phyloP scores from a whole-genome alignment of 2,888 invertebrate species.

The Drosophila fungiperda region DNA sequence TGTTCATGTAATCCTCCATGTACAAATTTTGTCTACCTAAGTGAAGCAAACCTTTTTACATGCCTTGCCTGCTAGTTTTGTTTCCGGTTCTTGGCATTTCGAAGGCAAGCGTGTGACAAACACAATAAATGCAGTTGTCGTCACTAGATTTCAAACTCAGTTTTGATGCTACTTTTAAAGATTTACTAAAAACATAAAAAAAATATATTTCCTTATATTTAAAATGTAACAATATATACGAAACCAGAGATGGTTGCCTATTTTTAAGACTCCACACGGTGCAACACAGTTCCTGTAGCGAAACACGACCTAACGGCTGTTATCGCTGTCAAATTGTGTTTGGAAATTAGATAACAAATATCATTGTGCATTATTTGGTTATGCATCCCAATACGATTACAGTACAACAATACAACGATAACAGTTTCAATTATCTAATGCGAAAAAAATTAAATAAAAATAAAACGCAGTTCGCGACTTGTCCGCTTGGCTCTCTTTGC shows the following conservation, averaged over 20 bases:
- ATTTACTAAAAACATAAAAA: neutral
- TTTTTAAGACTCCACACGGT: neutral
- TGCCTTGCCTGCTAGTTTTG: slow-evolving; percentile 33
- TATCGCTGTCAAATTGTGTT: slow-evolving; percentile 37
- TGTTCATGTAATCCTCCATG: slow-evolving; percentile 12
- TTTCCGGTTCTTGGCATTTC: slow-evolving; percentile 32
- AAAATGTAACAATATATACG: neutral
- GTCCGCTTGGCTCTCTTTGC: neutral
- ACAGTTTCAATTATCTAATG: slow-evolving; percentile 15
- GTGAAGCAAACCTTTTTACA: slow-evolving; percentile 22
- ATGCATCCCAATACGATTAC: neutral
- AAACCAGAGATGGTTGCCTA: neutral
- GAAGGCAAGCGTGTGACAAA: neutral
- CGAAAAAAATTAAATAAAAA: neutral
- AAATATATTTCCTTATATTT: neutral
- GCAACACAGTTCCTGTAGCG: neutral
- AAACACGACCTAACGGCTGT: slow-evolving; percentile 50
- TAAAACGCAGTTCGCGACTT: neutral
- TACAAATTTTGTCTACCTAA: slow-evolving; percentile 44
- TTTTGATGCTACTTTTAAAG: neutral
- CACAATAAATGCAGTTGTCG: neutral
- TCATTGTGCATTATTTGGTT: slow-evolving; percentile 10
- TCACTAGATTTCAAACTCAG: neutral
- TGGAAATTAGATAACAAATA: slow-evolving; percentile 38
- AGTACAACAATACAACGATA: slow-evolving; percentile 5